These are phyloP conservation scores for Archips crataeganus DNA, from an alignment of 2,888 invertebrate genomes.

Conservation along the genomic window DNA sequence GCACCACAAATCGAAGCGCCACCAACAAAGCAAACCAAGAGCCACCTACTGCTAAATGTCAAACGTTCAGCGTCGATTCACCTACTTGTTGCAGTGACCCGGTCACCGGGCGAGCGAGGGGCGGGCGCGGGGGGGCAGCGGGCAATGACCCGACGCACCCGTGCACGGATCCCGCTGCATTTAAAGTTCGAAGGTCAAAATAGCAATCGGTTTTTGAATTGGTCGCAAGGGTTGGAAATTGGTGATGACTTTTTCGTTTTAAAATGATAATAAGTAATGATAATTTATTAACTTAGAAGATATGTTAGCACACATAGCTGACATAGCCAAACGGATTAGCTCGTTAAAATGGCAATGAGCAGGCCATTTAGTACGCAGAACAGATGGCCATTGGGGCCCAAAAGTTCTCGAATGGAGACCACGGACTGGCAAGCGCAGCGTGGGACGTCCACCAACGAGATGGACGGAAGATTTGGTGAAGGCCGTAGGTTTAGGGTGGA, in stretches of 20 bases:
- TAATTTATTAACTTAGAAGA: no score
- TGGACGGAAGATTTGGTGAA: no score
- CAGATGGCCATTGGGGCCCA: no score
- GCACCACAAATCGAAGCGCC: neutral
- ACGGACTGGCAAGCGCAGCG: no score
- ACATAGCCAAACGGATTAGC: no score
- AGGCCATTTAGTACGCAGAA: no score
- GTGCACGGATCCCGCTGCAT: constrained; percentile 64
- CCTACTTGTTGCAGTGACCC: constrained; percentile 81
- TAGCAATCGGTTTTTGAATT: neutral
- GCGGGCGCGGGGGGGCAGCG: constrained; percentile 48
- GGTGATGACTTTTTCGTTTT: constrained; percentile 41
- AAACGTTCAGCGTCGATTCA: constrained; percentile 77
- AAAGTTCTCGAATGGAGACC: no score
- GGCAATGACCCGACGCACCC: constrained; percentile 76
- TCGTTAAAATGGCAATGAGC: no score
- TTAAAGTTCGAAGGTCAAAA: constrained; percentile 75
- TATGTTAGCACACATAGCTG: no score
- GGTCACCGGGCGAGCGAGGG: constrained; percentile 66
- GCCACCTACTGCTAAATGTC: constrained; percentile 71
- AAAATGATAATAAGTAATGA: no score
- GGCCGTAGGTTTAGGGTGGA: no score
- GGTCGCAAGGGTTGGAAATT: neutral
- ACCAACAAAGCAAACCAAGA: constrained; percentile 15
- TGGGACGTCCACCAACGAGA: no score